These are phyloP conservation scores for Lasiurus borealis DNA, from an alignment of 2,113 vertebrate genomes.

Conservation along the genomic window DNA sequence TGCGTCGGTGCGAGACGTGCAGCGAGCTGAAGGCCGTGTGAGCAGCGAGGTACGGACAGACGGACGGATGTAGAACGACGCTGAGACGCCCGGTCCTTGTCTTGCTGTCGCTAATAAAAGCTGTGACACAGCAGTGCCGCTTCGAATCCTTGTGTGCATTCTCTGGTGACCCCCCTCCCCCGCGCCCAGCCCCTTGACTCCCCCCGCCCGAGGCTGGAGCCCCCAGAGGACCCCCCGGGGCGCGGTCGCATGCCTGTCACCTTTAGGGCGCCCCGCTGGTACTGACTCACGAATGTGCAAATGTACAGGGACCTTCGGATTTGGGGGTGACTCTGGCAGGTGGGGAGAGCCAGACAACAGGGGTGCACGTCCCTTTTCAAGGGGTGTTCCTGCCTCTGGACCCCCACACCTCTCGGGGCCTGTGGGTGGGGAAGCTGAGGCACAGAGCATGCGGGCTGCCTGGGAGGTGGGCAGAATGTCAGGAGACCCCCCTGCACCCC, in stretches of 20 bases:
- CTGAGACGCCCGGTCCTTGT: slow-evolving; percentile 91
- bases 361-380: rapidly evolving
- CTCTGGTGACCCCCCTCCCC: slow-evolving; percentile 65
- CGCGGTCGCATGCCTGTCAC: neutral
- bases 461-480: neutral
- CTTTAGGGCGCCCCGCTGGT: neutral
- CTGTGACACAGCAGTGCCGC: slow-evolving; percentile 90
- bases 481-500: no score
- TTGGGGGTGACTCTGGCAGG: neutral
- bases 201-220: neutral
- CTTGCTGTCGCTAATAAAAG: slow-evolving; percentile 92
- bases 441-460: rapidly evolving
- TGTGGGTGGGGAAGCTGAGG: rapidly evolving
- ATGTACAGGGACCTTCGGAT: neutral
- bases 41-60: no score
- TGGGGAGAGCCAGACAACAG: neutral
- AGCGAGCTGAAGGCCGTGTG: slow-evolving; percentile 74
- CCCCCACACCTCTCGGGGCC: rapidly evolving
- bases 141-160: slow-evolving; percentile 90
- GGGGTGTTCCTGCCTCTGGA: neutral
- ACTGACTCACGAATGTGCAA: neutral
- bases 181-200: neutral
- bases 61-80: slow-evolving; percentile 86
- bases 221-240: neutral
- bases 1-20: slow-evolving; percentile 89